A percentile compares a stretch with the other conserved stretches of the same genome.
These are phyloP conservation scores for Pedionomus torquatus DNA, from an alignment of 2,113 vertebrate species.

Conservation along the genomic window DNA sequence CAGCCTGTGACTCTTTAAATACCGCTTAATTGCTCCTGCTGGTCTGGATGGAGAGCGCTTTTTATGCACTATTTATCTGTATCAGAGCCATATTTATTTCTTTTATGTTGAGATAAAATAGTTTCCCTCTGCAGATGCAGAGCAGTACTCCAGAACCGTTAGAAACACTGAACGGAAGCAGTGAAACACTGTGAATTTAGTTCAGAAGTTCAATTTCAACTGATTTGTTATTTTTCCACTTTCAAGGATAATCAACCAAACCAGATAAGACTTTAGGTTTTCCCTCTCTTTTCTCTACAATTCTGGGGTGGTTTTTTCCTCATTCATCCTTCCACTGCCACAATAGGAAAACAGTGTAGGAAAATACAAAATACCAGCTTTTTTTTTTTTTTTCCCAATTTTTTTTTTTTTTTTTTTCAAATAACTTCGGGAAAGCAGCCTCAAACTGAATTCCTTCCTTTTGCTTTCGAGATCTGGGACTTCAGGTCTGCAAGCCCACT, in stretches of 20 bases:
- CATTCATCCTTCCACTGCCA: neutral
- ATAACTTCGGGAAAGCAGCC: neutral
- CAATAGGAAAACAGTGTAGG: neutral
- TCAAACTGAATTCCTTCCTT: neutral
- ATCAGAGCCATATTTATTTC: neutral
- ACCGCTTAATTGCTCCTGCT: neutral
- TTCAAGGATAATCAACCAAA: neutral
- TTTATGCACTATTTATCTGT: neutral
- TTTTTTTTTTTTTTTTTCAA: neutral
- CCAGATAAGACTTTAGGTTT: neutral
- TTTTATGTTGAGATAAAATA: neutral
- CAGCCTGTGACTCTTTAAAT: neutral
- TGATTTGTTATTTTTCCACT: neutral
- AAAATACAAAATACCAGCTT: no score
- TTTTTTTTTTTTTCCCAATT: no score
- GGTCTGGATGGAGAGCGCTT: neutral
- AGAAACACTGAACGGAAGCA: neutral
- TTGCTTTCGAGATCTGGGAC: neutral
- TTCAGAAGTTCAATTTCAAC: neutral
- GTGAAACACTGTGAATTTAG: neutral
- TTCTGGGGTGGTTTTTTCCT: neutral
- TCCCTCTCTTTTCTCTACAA: neutral
- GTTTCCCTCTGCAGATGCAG: neutral
- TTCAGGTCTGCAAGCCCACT: fast-evolving
- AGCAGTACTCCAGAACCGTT: neutral